These are phyloP conservation scores for Drosophila prosaltans DNA, from an alignment of 1,140 invertebrate genomes.

Conservation along the genomic window DNA sequence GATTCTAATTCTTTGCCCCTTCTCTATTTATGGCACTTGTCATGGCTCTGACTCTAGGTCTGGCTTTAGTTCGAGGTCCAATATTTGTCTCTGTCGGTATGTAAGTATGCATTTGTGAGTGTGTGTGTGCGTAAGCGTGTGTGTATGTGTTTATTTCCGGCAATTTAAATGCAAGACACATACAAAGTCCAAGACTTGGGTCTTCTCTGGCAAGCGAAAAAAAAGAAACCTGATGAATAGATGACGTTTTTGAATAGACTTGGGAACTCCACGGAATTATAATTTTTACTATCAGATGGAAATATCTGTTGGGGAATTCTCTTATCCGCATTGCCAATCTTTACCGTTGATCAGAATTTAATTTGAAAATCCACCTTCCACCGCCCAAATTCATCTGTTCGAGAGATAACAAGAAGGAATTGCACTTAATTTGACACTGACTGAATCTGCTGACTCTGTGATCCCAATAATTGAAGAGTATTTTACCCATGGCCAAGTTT, in stretches of 20 bases:
- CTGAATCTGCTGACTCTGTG: conserved; percentile 37
- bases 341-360: background rate
- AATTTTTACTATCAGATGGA: background rate
- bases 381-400: conserved; percentile 1
- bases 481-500: conserved; percentile 31
- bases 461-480: conserved; percentile 67
- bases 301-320: background rate
- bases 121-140: conserved; percentile 39
- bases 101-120: background rate
- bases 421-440: conserved; percentile 64
- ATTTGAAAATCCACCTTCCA: background rate
- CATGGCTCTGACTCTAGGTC: conserved; percentile 30
- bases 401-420: conserved; percentile 50
- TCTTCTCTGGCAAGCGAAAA: conserved; percentile 40
- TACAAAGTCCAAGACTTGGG: conserved; percentile 46
- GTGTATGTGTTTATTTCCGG: conserved; percentile 74
- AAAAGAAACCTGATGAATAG: conserved; percentile 6
- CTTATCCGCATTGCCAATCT: background rate
- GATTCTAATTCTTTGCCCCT: conserved; percentile 29
- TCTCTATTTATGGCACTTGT: conserved; percentile 78
- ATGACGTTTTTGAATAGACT: conserved; percentile 11
- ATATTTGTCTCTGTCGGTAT: conserved; percentile 44
- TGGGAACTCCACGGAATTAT: background rate
- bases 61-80: conserved; percentile 36
- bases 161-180: conserved; percentile 81